These are phyloP conservation scores for Trichoplusia ni DNA, from an alignment of 1,140 invertebrate species.

Conservation along the genomic window DNA sequence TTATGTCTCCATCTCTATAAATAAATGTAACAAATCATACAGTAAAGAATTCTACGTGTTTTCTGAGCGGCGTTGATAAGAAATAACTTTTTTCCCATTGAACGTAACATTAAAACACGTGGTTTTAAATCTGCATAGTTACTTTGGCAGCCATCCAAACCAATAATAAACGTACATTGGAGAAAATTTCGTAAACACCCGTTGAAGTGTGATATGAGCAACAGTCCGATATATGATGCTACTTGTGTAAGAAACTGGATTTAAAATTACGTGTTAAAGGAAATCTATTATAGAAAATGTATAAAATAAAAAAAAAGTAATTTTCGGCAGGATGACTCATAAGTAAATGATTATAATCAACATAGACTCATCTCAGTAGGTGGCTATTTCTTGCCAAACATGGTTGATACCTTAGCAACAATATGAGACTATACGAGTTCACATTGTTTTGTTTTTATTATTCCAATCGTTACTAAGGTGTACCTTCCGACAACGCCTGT, in stretches of 20 bases:
- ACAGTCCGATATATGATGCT: background rate
- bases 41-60: background rate
- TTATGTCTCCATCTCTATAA: no score
- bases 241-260: background rate
- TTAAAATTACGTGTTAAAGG: background rate
- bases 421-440: no score
- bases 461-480: no score
- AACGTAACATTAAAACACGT: slow-evolving; percentile 13
- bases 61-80: background rate
- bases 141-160: slow-evolving; percentile 14
- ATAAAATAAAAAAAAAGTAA: no score
- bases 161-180: slow-evolving; percentile 28
- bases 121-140: slow-evolving; percentile 22
- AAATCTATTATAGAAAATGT: background rate
- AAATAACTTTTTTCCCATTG: slow-evolving; percentile 5
- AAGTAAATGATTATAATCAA: no score
- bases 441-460: no score
- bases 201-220: slow-evolving; percentile 22
- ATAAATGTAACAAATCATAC: no score
- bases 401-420: no score
- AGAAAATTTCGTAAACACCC: slow-evolving; percentile 25
- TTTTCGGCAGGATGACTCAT: no score
- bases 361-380: no score
- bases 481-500: no score
- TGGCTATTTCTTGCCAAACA: no score